phyloP scores from a whole-genome alignment of 2,888 invertebrate genomes.

The Lycaena phlaeas region DNA sequence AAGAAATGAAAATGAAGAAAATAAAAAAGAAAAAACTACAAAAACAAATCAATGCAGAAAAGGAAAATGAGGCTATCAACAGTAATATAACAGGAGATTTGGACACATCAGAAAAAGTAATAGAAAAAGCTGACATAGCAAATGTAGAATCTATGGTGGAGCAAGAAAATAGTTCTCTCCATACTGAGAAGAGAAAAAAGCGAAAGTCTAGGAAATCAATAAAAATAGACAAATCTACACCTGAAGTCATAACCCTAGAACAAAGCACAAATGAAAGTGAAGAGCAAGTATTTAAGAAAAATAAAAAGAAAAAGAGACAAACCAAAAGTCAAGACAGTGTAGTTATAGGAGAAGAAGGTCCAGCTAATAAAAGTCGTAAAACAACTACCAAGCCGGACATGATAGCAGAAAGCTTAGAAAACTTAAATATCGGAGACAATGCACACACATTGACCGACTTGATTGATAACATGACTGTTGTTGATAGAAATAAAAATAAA shows the following conservation, averaged over 20 bases:
- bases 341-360: slow-evolving; percentile 35
- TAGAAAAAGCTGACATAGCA: slow-evolving; percentile 14
- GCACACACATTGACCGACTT: slow-evolving; percentile 46
- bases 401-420: slow-evolving; percentile 44
- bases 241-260: not conserved
- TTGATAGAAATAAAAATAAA: slow-evolving; percentile 43
- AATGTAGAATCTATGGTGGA: slow-evolving; percentile 11
- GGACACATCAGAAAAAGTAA: slow-evolving; percentile 17
- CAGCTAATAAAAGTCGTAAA: slow-evolving; percentile 32
- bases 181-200: slow-evolving; percentile 10
- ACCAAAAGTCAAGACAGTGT: slow-evolving; percentile 17
- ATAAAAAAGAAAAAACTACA: slow-evolving; percentile 27
- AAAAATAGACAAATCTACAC: not conserved
- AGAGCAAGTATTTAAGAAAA: not conserved
- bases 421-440: slow-evolving; percentile 52
- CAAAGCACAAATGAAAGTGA: not conserved
- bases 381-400: slow-evolving; percentile 35
- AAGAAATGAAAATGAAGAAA: slow-evolving; percentile 13
- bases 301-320: slow-evolving; percentile 38
- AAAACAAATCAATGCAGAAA: slow-evolving; percentile 28
- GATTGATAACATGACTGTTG: slow-evolving; percentile 55
- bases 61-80: slow-evolving; percentile 18
- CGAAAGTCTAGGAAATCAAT: slow-evolving; percentile 9
- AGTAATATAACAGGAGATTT: slow-evolving; percentile 7
- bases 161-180: slow-evolving; percentile 9